These are phyloP conservation scores for Apeira syringaria DNA, from an alignment of 2,888 invertebrate species.

Conservation along the genomic window DNA sequence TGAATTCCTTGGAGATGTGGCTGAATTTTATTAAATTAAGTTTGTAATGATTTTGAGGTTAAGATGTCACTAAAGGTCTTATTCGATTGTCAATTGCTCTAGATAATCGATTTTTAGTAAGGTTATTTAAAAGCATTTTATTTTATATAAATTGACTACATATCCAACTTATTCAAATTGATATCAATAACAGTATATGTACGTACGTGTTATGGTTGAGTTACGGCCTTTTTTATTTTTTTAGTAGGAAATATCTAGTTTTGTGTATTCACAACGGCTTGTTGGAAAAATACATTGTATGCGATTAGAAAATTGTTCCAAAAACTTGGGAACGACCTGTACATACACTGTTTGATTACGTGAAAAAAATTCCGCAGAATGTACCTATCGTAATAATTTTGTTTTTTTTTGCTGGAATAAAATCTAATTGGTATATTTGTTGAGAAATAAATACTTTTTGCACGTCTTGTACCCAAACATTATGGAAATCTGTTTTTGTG, in stretches of 20 bases:
- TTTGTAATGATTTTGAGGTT: conserved; percentile 38
- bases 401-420: no score
- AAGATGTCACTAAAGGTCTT: conserved; percentile 27
- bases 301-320: conserved; percentile 52
- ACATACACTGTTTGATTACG: no score
- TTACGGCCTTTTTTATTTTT: conserved; percentile 44
- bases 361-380: no score
- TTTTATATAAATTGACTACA: not conserved
- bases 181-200: not conserved
- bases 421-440: no score
- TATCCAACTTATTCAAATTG: not conserved
- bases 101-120: conserved; percentile 22
- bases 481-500: no score
- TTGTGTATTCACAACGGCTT: conserved; percentile 20
- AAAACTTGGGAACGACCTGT: conserved; percentile 56
- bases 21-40: conserved; percentile 48
- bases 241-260: conserved; percentile 45
- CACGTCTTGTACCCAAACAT: no score
- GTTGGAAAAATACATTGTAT: conserved; percentile 29
- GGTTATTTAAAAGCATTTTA: not conserved
- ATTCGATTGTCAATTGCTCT: conserved; percentile 22
- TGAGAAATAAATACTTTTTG: no score
- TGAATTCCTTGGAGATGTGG: conserved; percentile 50
- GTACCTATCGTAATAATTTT: no score
- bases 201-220: conserved; percentile 20